A percentile compares a stretch with the other conserved stretches of the same genome.
Conservation (phyloP, 2,888 invertebrate genomes). For the Xestia ashworthii region DNA sequence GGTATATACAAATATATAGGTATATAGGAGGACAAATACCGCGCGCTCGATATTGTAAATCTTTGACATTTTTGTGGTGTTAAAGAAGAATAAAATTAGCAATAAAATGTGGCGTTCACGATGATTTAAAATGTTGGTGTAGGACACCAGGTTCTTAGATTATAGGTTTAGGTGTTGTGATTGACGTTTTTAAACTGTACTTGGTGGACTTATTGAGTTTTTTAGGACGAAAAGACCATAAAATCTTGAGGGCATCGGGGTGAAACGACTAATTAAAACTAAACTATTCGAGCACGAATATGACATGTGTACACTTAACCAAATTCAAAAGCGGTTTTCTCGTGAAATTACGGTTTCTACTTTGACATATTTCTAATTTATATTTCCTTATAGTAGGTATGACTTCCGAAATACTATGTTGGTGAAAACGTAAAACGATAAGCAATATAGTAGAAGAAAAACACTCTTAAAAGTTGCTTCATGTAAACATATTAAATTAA, state of each 20-base stretch:
- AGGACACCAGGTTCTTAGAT: slow-evolving; percentile 28
- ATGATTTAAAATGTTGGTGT: slow-evolving; percentile 59
- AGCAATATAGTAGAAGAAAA: no score
- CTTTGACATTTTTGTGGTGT: slow-evolving; percentile 79
- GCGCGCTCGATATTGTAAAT: slow-evolving; percentile 78
- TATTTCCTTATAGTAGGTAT: no score
- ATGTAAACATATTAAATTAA: no score
- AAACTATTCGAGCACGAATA: not conserved
- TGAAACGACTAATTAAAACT: not conserved
- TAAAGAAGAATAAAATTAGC: slow-evolving; percentile 74
- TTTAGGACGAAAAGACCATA: slow-evolving; percentile 5
- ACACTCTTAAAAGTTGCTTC: no score
- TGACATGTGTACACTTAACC: not conserved
- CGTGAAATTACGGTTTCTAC: no score
- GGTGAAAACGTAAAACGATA: no score
- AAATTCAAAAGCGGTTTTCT: no score
- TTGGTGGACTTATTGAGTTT: not conserved
- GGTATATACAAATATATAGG: slow-evolving; percentile 63
- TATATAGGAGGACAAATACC: slow-evolving; percentile 66
- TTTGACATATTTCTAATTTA: no score
- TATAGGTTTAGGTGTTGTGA: slow-evolving; percentile 7
- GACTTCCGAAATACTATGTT: no score
- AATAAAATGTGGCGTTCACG: slow-evolving; percentile 67
- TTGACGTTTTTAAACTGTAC: not conserved
- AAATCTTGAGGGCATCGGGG: not conserved